Evolutionary conservation across 2,113 vertebrate species (phyloP), one percentile per base, ranked within the genome.

Genomic region (Gasterosteus aculeatus): DNA sequence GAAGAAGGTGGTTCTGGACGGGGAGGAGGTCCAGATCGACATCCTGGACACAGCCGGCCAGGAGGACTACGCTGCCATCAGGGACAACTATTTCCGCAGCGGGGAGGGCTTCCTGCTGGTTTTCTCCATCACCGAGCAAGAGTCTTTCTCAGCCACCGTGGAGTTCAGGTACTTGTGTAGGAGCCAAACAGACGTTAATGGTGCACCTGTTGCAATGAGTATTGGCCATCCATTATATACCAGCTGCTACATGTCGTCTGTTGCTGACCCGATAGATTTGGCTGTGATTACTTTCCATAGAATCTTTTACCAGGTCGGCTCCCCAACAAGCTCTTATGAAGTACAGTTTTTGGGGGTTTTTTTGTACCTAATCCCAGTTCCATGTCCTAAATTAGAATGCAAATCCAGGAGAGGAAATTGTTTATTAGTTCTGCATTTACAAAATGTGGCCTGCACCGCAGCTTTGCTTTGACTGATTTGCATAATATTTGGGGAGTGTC

Each of bases 21-120:
- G 93, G 14, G 93, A 94, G 84, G 92, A 93, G 70, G 92, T 91
- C 62, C 93, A 93, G 84, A 93, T 94, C 0, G 93, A 94, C 80
- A 94, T 94, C 63, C 82, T 94, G 83, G 93, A 94, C 88, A 94
- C 93, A 12, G 93, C 93, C 0, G 93, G 92, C 31, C 92, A 94
- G 88, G 93, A 94, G 80, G 93, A 94, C 86, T 94, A 94, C 1
- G 92, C 92, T 51, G 93, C 93, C 72, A 94, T 94, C 90, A 88
- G 93, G 73, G 93, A 94, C 85, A 93, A 94, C 88, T 94, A 94
- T 61, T 93, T 93, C 56, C 89, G 93, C 79, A 94, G 92, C 5
- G 93, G 93, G 1, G 93, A 94, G 82, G 93, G 93, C 53, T 94
- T 94, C 78, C 82, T 94, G 49, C 85, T 93, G n/a, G 93, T 94